phyloP scores from a whole-genome alignment of 2,888 invertebrate genomes.

The Oasisia sp. region DNA sequence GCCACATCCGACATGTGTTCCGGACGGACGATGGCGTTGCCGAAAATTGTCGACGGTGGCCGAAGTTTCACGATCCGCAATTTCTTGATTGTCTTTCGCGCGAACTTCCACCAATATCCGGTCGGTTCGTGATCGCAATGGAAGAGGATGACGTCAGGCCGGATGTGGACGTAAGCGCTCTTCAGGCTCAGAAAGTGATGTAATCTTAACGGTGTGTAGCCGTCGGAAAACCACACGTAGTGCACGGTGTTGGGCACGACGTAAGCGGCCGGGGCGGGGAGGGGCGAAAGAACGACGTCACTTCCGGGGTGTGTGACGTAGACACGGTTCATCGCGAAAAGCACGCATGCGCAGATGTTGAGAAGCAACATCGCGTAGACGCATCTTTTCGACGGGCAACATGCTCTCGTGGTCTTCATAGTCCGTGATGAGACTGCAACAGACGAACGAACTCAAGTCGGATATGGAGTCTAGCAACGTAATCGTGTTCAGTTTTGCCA shows the following conservation, averaged over 20 bases:
- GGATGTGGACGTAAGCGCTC: constrained; percentile 14
- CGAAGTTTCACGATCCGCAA: constrained; percentile 1
- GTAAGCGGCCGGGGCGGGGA: neutral
- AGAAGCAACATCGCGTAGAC: neutral
- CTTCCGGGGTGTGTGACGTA: neutral
- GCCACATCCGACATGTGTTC: constrained; percentile 46
- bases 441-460: neutral
- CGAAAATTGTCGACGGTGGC: neutral
- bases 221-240: constrained; percentile 13
- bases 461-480: neutral
- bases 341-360: constrained; percentile 10
- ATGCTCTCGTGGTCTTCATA: neutral
- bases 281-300: neutral
- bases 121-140: constrained; percentile 14
- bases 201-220: neutral
- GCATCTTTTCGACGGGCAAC: neutral
- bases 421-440: neutral
- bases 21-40: constrained; percentile 14
- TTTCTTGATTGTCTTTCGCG: neutral
- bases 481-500: neutral
- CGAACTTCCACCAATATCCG: constrained; percentile 19
- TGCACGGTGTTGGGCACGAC: neutral
- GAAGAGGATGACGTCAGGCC: constrained; percentile 23
- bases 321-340: neutral
- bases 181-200: constrained; percentile 24